Base-by-base conservation (phyloP, 2,888 invertebrate species). In the Sphaeridia pumilis region DNA sequence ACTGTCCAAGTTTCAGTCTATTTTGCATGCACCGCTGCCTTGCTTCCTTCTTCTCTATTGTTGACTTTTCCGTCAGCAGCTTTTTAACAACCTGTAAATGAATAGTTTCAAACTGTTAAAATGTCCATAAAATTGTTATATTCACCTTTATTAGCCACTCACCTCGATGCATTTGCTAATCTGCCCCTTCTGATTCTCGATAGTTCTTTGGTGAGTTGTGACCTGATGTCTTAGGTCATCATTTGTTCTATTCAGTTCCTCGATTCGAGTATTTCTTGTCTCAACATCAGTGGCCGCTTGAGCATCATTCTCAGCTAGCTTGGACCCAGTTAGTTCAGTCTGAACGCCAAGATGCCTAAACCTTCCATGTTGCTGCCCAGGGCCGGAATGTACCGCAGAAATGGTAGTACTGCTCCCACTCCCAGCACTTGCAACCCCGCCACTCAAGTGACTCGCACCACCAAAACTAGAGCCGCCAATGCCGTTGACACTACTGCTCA, bases 11-110 rank as follows among this genome's bases (percentile, higher is more conserved):
- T 74, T 97, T 81, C 69, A 97, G 78, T 72, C 95, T 81, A 75
- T 98, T 97, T 75, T 97, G 95, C 92, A 95, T 95, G 75, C 95
- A 95, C 72, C 89, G 86, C 71, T 94, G 94, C 66, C 95, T 79
- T 65, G 93, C 92, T 73, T 90, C 90, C 71, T 94, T 93, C 76
- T 94, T 90, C 75, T 94, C 94, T 73, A 95, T 93, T 74, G 90
- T 88, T 75, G 93, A 94, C 77, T 98, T 97, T 76, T 98, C 95
- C 75, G 94, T 93, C 68, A 98, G 81, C 73, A 98, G 78, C 74
- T 93, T 92, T 75, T 89, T 89, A 65, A 89, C 88, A 71, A 64
- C 64, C 58, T 59, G 42, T n/a, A n/a, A n/a, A n/a, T n/a, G n/a
- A n/a, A n/a, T n/a, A n/a, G n/a, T n/a, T n/a, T n/a, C n/a, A n/a